Base-by-base conservation (phyloP, 64 coral and sea anemone species). In the Pocillopora verrucosa region DNA sequence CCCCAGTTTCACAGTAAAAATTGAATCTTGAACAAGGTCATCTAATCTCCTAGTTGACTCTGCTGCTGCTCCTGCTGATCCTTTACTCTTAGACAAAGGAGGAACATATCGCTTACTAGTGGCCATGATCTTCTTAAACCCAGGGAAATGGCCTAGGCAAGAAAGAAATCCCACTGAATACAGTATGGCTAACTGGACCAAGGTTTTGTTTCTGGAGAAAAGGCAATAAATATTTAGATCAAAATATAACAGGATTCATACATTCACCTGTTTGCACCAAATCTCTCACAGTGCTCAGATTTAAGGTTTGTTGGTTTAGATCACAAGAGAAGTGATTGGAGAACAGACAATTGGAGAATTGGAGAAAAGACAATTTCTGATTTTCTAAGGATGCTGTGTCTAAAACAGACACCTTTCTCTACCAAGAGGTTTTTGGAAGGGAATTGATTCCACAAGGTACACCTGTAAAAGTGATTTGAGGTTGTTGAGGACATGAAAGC, bases 1-100 rank as follows among this genome's bases (percentile, higher is more conserved):
- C 57, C 65, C 25, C 17, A 85, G 35, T 72, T 30, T 30, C 2
- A 85, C 82, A 13, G 36, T 58, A 72, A 72, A 85, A 70, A 85
- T 41, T 25, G 24, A 19, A 25, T 70, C 65, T 70, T 15, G 13
- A 0, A 57, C 41, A 26, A 85, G 4, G 22, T 85, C 82, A 22
- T 56, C 65, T 13, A 35, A 65, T 26, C 38, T n/a, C 57, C 82
- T 70, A 16, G n/a, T 63, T 2, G 36, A 58, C 56, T 85, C 38
- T 72, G 56, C 65, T 56, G 36, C 19, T 11, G 16, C 24, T 16
- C 59, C 57, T 59, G 36, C 17, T 72, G 22, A 22, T 72, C 9
- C 65, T 38, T 72, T 85, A n/a, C 22, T 13, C 56, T 63, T 70
- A 20, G 82, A 63, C 72, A 63, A 41, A 16, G 82, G 65, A 15